Conservation (phyloP, 2,888 invertebrate genomes). For the Magallana nippona region DNA sequence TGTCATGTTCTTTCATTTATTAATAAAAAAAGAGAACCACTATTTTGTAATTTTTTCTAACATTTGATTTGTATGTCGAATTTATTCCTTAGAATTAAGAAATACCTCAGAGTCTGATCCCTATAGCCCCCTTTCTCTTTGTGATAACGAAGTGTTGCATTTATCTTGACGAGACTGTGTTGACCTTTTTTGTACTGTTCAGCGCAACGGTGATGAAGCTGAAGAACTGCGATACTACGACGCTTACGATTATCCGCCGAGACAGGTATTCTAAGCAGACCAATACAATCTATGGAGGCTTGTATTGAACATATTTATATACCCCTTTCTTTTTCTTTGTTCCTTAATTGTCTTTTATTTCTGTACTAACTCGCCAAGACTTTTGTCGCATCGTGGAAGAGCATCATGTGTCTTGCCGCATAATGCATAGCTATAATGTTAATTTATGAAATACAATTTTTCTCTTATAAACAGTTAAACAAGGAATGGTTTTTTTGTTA, state of each 20-base stretch:
- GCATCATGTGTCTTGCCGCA: constrained; percentile 5
- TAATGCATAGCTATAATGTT: not conserved
- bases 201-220: constrained; percentile 43
- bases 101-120: too few relatives aligned
- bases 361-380: constrained; percentile 3
- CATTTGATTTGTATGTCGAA: too few relatives aligned
- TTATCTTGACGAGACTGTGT: not conserved
- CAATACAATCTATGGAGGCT: not conserved
- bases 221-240: constrained; percentile 64
- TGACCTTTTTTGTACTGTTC: constrained; percentile 9
- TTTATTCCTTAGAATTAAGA: too few relatives aligned
- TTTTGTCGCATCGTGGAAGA: constrained; percentile 7
- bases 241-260: constrained; percentile 67
- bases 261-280: constrained; percentile 18
- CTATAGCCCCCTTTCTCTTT: too few relatives aligned
- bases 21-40: too few relatives aligned
- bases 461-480: too few relatives aligned
- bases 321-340: not conserved
- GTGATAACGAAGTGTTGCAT: too few relatives aligned
- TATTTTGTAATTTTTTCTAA: too few relatives aligned
- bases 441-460: not conserved
- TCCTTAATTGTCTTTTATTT: not conserved
- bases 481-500: too few relatives aligned
- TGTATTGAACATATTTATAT: not conserved
- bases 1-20: too few relatives aligned